A percentile compares a stretch with the other conserved stretches of the same genome.
Evolutionary conservation across 2,797 vertebrate species (phyloP).

Genomic region (Squalus acanthias): DNA sequence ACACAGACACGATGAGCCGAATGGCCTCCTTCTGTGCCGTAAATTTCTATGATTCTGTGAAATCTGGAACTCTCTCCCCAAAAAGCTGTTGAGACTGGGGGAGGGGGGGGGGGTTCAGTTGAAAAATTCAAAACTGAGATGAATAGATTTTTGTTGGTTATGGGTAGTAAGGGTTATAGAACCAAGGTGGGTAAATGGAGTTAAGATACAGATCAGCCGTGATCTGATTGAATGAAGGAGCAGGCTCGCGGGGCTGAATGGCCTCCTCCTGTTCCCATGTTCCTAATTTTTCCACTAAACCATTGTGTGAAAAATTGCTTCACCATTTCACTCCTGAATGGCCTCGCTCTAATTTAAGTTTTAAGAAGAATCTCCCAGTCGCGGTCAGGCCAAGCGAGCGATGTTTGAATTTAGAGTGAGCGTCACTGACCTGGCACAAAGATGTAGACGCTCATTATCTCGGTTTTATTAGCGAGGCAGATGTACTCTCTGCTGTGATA

Average conservation of each 20-base stretch:
- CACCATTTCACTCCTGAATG: background rate
- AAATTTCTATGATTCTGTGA: too few species aligned
- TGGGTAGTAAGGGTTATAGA: background rate
- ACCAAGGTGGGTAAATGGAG: background rate
- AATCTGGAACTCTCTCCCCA: too few species aligned
- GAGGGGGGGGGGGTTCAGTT: background rate
- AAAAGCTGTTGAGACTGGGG: too few species aligned
- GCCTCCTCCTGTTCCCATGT: background rate
- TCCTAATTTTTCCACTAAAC: background rate
- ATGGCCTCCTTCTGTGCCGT: too few species aligned
- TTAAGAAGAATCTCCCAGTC: background rate
- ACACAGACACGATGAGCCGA: too few species aligned
- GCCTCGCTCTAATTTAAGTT: too few species aligned
- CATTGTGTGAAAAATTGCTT: background rate
- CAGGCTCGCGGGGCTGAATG: background rate
- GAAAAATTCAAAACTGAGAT: background rate
- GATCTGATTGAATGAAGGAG: background rate
- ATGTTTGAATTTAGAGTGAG: background rate
- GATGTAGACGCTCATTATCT: conserved; percentile 61
- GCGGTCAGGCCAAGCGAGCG: background rate
- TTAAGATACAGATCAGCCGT: background rate
- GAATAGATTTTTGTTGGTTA: background rate
- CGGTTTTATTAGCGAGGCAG: conserved; percentile 57
- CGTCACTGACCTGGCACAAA: conserved; percentile 77
- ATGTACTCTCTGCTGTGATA: conserved; percentile 75